Conservation (phyloP, 2,113 vertebrate species). For the Hypocryptadius cinnamomeus region DNA sequence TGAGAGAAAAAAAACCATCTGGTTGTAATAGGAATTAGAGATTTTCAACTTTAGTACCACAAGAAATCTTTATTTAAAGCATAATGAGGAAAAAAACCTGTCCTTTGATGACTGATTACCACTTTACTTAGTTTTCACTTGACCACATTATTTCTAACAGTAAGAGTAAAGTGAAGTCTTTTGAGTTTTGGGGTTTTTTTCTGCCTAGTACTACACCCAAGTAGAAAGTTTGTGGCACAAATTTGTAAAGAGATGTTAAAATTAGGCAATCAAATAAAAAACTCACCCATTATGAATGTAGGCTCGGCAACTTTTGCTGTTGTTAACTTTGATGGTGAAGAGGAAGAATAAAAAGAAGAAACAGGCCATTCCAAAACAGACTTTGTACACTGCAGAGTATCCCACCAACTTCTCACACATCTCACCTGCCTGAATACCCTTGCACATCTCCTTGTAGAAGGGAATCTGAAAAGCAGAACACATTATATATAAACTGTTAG, state of each 20-base stretch:
- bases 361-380: constrained; percentile 97
- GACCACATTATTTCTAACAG: background rate
- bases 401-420: constrained; percentile 88
- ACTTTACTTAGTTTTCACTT: background rate
- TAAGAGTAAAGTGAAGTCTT: background rate
- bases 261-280: background rate
- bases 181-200: background rate
- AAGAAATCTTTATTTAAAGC: background rate
- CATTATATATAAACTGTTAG: background rate
- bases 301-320: constrained; percentile 86
- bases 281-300: constrained; percentile 93
- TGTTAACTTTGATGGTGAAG: constrained; percentile 83
- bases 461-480: constrained; percentile 77
- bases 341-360: constrained; percentile 90
- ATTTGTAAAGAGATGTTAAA: background rate
- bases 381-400: constrained; percentile 91
- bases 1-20: background rate
- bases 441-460: constrained; percentile 81
- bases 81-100: fast-evolving
- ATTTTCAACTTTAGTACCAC: background rate
- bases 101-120: background rate
- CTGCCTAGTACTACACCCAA: background rate
- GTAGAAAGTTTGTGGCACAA: background rate
- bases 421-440: constrained; percentile 81
- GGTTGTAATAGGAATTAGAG: background rate